These are phyloP conservation scores for Aphyosemion australe DNA, from an alignment of 2,113 vertebrate species.

Conservation along the genomic window DNA sequence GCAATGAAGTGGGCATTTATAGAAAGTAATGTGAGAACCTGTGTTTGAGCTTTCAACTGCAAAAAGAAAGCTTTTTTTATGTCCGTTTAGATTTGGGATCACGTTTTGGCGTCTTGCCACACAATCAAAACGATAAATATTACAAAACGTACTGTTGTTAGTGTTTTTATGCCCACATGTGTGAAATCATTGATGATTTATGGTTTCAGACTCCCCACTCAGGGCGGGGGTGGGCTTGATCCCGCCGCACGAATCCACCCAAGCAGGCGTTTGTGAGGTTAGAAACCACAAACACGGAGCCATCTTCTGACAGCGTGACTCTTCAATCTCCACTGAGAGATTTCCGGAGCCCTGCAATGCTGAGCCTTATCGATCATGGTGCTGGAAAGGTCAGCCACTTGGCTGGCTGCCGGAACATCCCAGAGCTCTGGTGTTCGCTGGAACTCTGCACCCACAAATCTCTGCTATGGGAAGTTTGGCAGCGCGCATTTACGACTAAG, in stretches of 20 bases:
- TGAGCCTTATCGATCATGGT: constrained; percentile 70
- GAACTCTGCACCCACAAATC: constrained; percentile 28
- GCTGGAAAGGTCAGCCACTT: constrained; percentile 74
- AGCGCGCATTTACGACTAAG: neutral
- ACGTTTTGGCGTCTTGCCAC: too few relatives aligned
- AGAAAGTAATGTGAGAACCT: constrained; percentile 7
- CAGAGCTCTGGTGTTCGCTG: constrained; percentile 40
- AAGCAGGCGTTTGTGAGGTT: constrained; percentile 51
- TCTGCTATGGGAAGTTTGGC: constrained; percentile 26
- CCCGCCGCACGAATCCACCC: constrained; percentile 32
- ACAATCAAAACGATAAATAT: neutral
- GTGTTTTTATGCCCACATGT: too few relatives aligned
- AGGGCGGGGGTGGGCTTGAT: constrained; percentile 3
- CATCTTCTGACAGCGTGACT: constrained; percentile 64
- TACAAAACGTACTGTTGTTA: too few relatives aligned
- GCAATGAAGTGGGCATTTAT: constrained; percentile 25
- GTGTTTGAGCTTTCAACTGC: constrained; percentile 13
- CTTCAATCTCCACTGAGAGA: constrained; percentile 64
- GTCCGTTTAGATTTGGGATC: too few relatives aligned
- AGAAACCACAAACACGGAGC: constrained; percentile 74
- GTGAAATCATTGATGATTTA: constrained; percentile 1
- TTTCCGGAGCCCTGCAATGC: constrained; percentile 73
- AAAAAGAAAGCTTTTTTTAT: constrained; percentile 7
- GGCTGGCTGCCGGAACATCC: constrained; percentile 51
- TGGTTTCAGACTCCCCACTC: constrained; percentile 8